Percentiles rank a stretch among this genome's conserved stretches.
Conservation (phyloP, 2,888 invertebrate species). For the Conistra vaccinii region DNA sequence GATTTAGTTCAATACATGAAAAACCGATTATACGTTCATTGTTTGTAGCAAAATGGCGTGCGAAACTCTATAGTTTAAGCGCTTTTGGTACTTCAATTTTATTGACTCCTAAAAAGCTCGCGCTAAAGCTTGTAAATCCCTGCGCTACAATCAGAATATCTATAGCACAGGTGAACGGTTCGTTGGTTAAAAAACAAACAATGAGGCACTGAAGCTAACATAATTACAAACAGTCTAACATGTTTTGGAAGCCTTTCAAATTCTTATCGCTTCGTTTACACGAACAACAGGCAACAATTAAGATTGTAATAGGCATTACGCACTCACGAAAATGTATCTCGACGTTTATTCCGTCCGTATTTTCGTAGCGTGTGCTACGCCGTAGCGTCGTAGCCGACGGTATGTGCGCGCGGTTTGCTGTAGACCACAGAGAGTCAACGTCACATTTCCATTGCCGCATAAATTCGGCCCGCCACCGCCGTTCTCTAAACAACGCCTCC, state of each 20-base stretch:
- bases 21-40: constrained; percentile 86
- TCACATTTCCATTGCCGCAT: constrained; percentile 82
- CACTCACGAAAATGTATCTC: constrained; percentile 52
- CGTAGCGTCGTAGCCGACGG: constrained; percentile 65
- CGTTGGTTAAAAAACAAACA: constrained; percentile 48
- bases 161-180: constrained; percentile 56
- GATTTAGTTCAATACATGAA: constrained; percentile 85
- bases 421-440: constrained; percentile 75
- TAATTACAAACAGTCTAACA: constrained; percentile 24
- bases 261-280: constrained; percentile 40
- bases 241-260: constrained; percentile 35
- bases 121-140: constrained; percentile 77
- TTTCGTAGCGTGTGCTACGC: constrained; percentile 65
- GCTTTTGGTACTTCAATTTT: constrained; percentile 82
- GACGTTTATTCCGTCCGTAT: constrained; percentile 63
- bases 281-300: constrained; percentile 49
- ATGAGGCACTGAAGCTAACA: constrained; percentile 35
- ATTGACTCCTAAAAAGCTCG: constrained; percentile 84
- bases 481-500: constrained; percentile 85
- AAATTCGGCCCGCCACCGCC: constrained; percentile 77
- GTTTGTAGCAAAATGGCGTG: constrained; percentile 81
- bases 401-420: constrained; percentile 63
- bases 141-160: constrained; percentile 69
- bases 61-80: constrained; percentile 78
- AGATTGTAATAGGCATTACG: constrained; percentile 61